Evolutionary conservation across 2,797 vertebrate species (phyloP).

Genomic region (Pseudochaenichthys georgianus): DNA sequence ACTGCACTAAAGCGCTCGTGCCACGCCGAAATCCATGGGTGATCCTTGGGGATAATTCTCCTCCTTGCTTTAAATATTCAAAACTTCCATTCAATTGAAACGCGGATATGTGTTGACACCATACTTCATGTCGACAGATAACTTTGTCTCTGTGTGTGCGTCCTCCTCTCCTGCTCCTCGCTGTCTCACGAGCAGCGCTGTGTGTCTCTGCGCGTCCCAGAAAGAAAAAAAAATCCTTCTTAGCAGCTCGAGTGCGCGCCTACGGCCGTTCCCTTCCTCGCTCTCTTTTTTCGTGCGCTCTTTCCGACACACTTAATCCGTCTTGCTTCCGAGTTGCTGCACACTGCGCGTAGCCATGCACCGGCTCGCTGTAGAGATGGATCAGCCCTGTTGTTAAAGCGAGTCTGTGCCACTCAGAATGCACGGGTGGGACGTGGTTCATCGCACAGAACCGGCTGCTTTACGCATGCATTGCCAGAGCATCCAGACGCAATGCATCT

Average conservation of each 20-base stretch:
- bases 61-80: constrained; percentile 20
- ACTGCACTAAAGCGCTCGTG: constrained; percentile 53
- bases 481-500: constrained; percentile 7
- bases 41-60: constrained; percentile 12
- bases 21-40: constrained; percentile 54
- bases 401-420: constrained; percentile 19
- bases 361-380: background rate
- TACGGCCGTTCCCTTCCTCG: constrained; percentile 54
- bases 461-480: constrained; percentile 55
- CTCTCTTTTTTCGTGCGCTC: constrained; percentile 42
- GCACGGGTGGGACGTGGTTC: constrained; percentile 15
- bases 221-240: constrained; percentile 52
- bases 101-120: constrained; percentile 15
- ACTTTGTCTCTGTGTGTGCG: constrained; percentile 66
- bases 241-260: constrained; percentile 75
- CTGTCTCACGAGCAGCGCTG: constrained; percentile 69
- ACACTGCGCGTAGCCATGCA: constrained; percentile 12
- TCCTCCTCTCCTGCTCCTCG: constrained; percentile 58
- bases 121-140: constrained; percentile 50
- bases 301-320: constrained; percentile 46
- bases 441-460: constrained; percentile 7
- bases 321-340: constrained; percentile 40
- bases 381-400: background rate
- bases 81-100: constrained; percentile 51
- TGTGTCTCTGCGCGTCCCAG: constrained; percentile 67